Evolutionary conservation across 2,888 invertebrate genomes (phyloP), one percentile per base, ranked within the genome.

Genomic region (Argynnis bischoffii): DNA sequence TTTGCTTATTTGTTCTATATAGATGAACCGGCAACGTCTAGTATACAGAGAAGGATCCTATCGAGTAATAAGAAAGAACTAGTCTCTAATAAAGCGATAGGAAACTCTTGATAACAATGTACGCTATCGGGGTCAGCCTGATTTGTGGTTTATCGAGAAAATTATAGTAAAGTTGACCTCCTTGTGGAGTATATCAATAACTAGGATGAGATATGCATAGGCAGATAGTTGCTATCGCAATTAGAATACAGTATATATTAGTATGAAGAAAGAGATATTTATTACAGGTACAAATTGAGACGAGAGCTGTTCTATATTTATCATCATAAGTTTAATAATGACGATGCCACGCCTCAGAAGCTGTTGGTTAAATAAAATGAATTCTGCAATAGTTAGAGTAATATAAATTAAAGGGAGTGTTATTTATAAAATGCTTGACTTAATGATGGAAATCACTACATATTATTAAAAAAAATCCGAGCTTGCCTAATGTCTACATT

Each of bases 111-210:
- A 54, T 66, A 66, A 66, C 65, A 66, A 66, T 66, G 50, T 18
- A 26, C 47, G 53, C 53, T 59, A 66, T 66, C 65, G 59, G 59
- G 65, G 65, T 66, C 57, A 41, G 66, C 47, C 50, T 63, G 55
- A 54, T 64, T 67, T 61, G 67, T 67, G 67, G 69, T 67, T 61
- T 67, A 55, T 64, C 60, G 69, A 64, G 67, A 53, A 60, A 54
- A 61, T 64, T 53, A 66, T 31, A 55, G 66, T 48, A 64, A 55
- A 66, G 60, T 60, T 55, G 66, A 55, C 60, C 66, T 59, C 60
- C 21, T 60, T 60, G 35, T 48, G 18, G 16, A 59, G 41, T 53
- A 59, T 41, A 16, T 21, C 21, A 31, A 46, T 66, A 50, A 66
- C 47, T 55, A 59, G 48, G 21, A 47, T 48, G 54, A 46, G 47